Evolutionary conservation across 2,113 vertebrate genomes (phyloP), one percentile per base, ranked within the genome.

Genomic region (Geococcyx californianus): DNA sequence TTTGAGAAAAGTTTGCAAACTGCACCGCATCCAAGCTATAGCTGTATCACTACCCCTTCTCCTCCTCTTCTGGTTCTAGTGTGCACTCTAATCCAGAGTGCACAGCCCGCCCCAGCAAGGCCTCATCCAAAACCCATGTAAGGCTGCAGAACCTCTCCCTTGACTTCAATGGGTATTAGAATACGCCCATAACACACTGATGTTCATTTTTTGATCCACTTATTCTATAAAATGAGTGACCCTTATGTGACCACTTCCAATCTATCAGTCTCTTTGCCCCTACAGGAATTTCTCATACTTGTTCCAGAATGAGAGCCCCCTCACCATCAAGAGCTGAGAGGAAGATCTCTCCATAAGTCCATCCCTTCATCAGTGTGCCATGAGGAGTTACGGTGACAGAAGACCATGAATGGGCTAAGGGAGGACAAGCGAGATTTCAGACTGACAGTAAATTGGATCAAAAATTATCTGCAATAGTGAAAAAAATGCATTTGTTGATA

Each of bases 401-500:
- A 60, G 36, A 44, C 36, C 26, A 44, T n/a, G n/a, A n/a, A n/a
- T n/a, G 21, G 10, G 17, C 3, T 40, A 9, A 8, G 17, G 38
- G 9, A 82, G 18, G 38, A 60, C 47, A 79, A 58, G 24, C 1
- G 13, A 66, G 31, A 55, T 68, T 60, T 74, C 2, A 0, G 13
- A 67, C 7, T 67, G 78, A 79, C 80, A 58, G 67, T 64, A 87
- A 68, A 75, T 68, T 52, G 21, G 58, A 92, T 89, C 36, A 86
- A 66, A 59, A 88, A 54, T 56, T 58, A 74, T 45, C 74, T 69
- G 66, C 63, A 82, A 23, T 6, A 81, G 59, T 45, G 69, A 80
- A 66, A 66, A 62, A 93, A 96, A 88, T 8, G 34, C 0, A 9
- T 64, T 64, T 90, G 80, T 60, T 77, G 91, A 58, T 83, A 82